A percentile compares a stretch with the other conserved stretches of the same genome.
phyloP scores from a whole-genome alignment of 2,797 vertebrate species.

The Orestias chungarensis region DNA sequence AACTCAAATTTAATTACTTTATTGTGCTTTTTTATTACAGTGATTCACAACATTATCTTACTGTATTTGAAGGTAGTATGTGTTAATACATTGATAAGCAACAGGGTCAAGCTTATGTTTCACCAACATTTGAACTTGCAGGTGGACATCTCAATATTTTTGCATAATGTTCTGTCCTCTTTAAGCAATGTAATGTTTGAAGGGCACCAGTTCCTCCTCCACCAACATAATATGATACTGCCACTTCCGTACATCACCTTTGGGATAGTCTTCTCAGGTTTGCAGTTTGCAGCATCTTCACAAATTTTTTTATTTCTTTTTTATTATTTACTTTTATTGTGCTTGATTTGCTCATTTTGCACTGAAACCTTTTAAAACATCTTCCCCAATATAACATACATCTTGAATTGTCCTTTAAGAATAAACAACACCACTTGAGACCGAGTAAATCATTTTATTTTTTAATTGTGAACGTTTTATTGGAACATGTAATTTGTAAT shows the following conservation, averaged over 20 bases:
- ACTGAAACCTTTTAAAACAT: too few relatives aligned
- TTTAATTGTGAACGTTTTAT: constrained; percentile 34
- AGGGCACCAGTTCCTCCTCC: background rate
- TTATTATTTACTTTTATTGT: background rate
- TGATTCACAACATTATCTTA: background rate
- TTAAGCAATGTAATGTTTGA: background rate
- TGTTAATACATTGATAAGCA: too few relatives aligned
- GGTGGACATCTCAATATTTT: too few relatives aligned
- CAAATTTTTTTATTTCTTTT: background rate
- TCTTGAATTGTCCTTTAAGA: background rate
- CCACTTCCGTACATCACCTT: background rate
- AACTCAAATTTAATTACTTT: background rate
- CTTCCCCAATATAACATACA: too few relatives aligned
- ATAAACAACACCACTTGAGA: background rate
- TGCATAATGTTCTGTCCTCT: background rate
- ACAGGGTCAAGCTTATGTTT: background rate
- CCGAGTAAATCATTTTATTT: constrained; percentile 17
- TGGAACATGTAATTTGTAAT: constrained; percentile 7
- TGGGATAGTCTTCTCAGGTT: background rate
- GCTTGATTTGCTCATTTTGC: background rate
- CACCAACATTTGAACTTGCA: background rate
- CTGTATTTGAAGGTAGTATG: too few relatives aligned
- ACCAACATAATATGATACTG: background rate
- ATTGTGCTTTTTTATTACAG: background rate
- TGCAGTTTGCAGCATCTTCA: background rate